These are phyloP conservation scores for Pseudachorutes palmiensis DNA, from an alignment of 1,140 invertebrate species.

Conservation along the genomic window DNA sequence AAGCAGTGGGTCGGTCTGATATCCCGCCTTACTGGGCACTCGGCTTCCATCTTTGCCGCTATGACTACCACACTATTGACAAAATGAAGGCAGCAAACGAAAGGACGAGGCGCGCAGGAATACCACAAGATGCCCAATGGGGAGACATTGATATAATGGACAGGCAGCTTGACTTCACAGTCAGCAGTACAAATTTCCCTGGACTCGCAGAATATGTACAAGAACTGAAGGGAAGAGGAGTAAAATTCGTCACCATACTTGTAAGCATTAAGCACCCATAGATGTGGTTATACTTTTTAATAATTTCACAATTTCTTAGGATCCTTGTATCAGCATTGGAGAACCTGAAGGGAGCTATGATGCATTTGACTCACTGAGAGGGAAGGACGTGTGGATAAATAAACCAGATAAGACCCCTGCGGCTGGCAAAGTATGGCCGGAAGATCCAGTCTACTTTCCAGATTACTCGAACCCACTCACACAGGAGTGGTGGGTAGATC, in stretches of 20 bases:
- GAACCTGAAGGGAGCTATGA: slow-evolving; percentile 7
- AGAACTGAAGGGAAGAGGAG: slow-evolving; percentile 47
- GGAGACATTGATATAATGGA: slow-evolving; percentile 55
- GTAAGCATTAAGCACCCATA: too few species aligned
- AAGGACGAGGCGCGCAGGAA: slow-evolving; percentile 40
- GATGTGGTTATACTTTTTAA: too few species aligned
- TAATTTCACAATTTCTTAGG: slow-evolving; percentile 21
- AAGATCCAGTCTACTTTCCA: slow-evolving; percentile 34
- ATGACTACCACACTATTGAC: slow-evolving; percentile 42
- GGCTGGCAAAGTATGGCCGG: slow-evolving; percentile 42
- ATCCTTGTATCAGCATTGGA: slow-evolving; percentile 22
- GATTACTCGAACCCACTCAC: slow-evolving; percentile 24
- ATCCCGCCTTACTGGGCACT: slow-evolving; percentile 36
- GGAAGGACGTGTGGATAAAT: slow-evolving; percentile 33
- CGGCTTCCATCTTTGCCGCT: slow-evolving; percentile 47
- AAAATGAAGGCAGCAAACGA: slow-evolving; percentile 42
- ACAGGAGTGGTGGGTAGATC: neutral
- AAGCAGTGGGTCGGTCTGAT: slow-evolving; percentile 21
- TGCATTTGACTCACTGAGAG: neutral
- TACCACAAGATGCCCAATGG: slow-evolving; percentile 46
- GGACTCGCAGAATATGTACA: slow-evolving; percentile 64
- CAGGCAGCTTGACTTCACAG: slow-evolving; percentile 75
- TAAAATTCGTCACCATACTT: slow-evolving; percentile 45
- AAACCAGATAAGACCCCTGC: slow-evolving; percentile 21
- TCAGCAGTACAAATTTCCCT: slow-evolving; percentile 56